Evolutionary conservation across 2,113 vertebrate species (phyloP).

Genomic region (Nesoenas mayeri): DNA sequence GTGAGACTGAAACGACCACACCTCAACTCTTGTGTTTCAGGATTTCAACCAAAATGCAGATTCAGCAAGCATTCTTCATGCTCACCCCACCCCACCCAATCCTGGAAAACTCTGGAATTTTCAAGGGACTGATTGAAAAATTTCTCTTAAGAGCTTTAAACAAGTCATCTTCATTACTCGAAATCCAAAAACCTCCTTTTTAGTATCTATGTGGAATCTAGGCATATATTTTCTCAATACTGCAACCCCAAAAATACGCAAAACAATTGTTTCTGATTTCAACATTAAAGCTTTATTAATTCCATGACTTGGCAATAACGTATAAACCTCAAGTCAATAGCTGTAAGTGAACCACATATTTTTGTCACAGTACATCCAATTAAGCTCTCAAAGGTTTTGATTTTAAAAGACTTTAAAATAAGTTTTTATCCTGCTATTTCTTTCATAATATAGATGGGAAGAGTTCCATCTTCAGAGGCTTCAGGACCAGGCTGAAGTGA

Average conservation of each 20-base stretch:
- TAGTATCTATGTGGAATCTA: not conserved
- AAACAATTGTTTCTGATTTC: not conserved
- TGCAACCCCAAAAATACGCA: not conserved
- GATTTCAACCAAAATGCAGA: not conserved
- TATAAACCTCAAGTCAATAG: slow-evolving; percentile 4
- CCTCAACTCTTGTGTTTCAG: fast-evolving
- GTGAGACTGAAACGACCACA: not conserved
- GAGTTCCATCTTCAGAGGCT: not conserved
- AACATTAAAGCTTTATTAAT: not conserved
- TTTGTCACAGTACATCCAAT: slow-evolving; percentile 14
- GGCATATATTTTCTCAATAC: not conserved
- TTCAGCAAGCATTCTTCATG: not conserved
- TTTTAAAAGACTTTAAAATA: not conserved
- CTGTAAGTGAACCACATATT: not conserved
- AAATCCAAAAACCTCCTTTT: not conserved
- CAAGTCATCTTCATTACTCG: not conserved
- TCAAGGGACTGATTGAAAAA: not conserved
- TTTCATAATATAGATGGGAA: not conserved
- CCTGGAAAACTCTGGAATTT: not conserved
- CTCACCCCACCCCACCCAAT: not conserved
- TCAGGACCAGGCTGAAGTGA: not conserved
- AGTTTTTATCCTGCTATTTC: not conserved
- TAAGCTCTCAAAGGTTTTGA: not conserved
- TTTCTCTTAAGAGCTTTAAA: not conserved
- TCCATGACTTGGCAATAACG: not conserved